Conservation (phyloP, 2,888 invertebrate species). For the Thelaira solivaga region DNA sequence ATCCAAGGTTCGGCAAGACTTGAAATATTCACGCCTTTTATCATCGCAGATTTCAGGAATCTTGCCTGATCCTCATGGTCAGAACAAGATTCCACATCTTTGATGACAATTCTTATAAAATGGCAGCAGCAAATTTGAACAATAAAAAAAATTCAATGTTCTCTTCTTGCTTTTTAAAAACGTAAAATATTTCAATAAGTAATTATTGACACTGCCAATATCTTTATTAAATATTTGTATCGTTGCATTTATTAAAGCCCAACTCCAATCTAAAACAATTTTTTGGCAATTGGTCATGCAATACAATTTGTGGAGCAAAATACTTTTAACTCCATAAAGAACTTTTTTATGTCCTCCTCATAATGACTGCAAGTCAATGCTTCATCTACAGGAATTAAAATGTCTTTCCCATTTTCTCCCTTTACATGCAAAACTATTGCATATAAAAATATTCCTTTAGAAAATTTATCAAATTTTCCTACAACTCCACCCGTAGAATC, state of each 20-base stretch:
- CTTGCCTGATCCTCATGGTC: background rate
- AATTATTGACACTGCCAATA: too few species aligned
- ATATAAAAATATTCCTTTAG: background rate
- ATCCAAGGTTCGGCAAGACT: background rate
- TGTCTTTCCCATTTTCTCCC: background rate
- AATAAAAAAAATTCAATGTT: background rate
- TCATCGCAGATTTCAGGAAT: background rate
- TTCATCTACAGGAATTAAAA: slow-evolving; percentile 13
- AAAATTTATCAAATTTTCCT: background rate
- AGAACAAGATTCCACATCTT: background rate
- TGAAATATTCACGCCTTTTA: background rate
- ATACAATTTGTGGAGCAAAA: background rate
- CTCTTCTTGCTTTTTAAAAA: background rate
- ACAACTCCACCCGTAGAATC: background rate
- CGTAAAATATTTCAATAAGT: too few species aligned
- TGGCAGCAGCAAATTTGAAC: slow-evolving; percentile 24
- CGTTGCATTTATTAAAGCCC: too few species aligned
- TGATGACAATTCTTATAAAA: background rate
- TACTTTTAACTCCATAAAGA: background rate
- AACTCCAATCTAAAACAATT: too few species aligned
- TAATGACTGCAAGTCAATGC: background rate
- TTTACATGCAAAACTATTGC: background rate
- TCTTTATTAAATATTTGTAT: background rate
- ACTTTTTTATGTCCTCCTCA: background rate
- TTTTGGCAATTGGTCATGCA: too few species aligned